Evolutionary conservation across 2,888 invertebrate genomes (phyloP).

Genomic region (Trachelus tabidus): DNA sequence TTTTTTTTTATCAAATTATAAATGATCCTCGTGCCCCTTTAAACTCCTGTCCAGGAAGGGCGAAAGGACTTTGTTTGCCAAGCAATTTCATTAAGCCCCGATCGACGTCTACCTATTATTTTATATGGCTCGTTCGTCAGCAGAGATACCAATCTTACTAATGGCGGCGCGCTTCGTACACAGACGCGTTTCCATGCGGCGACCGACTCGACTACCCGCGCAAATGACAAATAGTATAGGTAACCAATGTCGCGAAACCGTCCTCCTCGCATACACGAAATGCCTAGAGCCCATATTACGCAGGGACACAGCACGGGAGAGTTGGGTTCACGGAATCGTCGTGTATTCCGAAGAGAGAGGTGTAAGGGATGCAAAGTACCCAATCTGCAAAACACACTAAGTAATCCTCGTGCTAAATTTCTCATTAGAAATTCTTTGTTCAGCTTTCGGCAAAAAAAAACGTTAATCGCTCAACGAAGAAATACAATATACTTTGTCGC

Average conservation of each 20-base stretch:
- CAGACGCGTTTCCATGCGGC: background rate
- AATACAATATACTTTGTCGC: background rate
- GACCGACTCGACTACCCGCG: background rate
- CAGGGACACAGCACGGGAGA: background rate
- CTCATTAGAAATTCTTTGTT: background rate
- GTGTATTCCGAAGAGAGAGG: background rate
- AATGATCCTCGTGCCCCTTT: background rate
- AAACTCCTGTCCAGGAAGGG: background rate
- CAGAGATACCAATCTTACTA: constrained; percentile 54
- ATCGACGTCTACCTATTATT: constrained; percentile 48
- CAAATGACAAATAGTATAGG: background rate
- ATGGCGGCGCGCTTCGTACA: constrained; percentile 37
- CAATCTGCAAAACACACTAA: background rate
- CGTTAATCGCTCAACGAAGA: background rate
- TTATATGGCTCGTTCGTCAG: constrained; percentile 46
- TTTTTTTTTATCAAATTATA: background rate
- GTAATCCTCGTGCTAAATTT: background rate
- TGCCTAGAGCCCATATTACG: background rate
- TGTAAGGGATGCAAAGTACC: background rate
- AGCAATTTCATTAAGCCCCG: constrained; percentile 57
- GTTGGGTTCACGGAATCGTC: background rate
- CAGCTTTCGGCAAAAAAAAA: background rate
- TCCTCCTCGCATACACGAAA: background rate
- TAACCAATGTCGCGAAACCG: background rate
- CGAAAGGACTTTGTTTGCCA: constrained; percentile 38